Evolutionary conservation across 2,113 vertebrate genomes (phyloP), one percentile per base, ranked within the genome.

Genomic region (Dermatemys mawii): DNA sequence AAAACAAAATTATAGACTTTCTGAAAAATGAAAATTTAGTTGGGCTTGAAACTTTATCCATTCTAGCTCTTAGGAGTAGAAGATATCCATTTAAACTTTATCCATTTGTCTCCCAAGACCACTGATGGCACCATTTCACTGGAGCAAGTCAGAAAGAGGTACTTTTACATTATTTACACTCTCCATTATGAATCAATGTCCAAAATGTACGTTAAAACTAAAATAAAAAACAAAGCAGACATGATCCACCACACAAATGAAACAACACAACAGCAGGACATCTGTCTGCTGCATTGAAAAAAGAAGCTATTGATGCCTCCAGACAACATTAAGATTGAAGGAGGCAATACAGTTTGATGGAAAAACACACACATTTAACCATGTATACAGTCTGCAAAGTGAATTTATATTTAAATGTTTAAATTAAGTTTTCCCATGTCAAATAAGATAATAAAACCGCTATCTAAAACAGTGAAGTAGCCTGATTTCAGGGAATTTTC

Each of bases 221-320:
- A 96, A 90, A 93, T 96, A 94, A 96, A 97, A 95, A 93, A 80
- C 2, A 14, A 84, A 93, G 78, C 17, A 86, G 84, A 81, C 85
- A 89, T 7, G 55, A 97, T 94, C 94, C 80, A 92, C 93, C 94
- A 96, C 78, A 84, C 75, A 89, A 93, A 49, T 86, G 86, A 95
- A 97, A 94, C 81, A 84, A 93, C 63, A 96, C 96, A 97, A 49
- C 75, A 89, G 51, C 87, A 96, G 88, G 87, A 90, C 90, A 96
- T 96, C 92, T 84, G 91, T 88, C 90, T 97, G 84, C 87, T 95
- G 1, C 55, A 78, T 82, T 86, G 84, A 90, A 96, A 81, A 55
- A 86, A 0, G 0, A 92, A 94, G 86, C 84, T 92, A 94, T 86
- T 91, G 94, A 95, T 92, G 81, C 84, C 86, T 92, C 83, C 55